Evolutionary conservation across 2,888 invertebrate genomes (phyloP).

Genomic region (Yponomeuta sedellus): DNA sequence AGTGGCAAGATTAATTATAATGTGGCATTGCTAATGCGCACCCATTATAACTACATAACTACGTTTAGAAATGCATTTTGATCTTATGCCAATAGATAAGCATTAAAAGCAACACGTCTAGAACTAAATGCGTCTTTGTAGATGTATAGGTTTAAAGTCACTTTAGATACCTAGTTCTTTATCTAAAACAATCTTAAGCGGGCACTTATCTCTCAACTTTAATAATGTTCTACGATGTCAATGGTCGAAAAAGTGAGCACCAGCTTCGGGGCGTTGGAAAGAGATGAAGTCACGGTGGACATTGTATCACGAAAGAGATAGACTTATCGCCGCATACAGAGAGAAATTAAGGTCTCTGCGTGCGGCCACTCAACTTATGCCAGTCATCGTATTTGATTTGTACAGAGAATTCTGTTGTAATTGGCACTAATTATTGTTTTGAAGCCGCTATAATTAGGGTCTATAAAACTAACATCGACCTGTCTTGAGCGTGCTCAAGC

Average conservation of each 20-base stretch:
- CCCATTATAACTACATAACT: background rate
- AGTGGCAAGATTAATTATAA: constrained; percentile 7
- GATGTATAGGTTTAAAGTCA: constrained; percentile 5
- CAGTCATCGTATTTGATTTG: constrained; percentile 73
- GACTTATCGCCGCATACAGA: constrained; percentile 29
- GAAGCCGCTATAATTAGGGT: constrained; percentile 39
- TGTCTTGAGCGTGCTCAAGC: background rate
- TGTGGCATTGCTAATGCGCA: background rate
- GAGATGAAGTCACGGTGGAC: constrained; percentile 28
- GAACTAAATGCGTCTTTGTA: background rate
- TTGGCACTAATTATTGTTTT: constrained; percentile 71
- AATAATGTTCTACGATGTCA: constrained; percentile 33
- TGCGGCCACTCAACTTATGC: constrained; percentile 65
- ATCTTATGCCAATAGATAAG: background rate
- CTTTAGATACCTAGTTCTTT: constrained; percentile 12
- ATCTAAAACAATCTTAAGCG: constrained; percentile 17
- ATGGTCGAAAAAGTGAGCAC: constrained; percentile 35
- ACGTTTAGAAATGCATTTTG: background rate
- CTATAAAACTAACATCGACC: constrained; percentile 35
- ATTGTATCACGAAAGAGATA: constrained; percentile 35
- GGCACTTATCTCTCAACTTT: constrained; percentile 31
- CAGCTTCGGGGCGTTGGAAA: constrained; percentile 28
- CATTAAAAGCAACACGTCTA: background rate
- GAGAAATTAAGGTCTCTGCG: constrained; percentile 51
- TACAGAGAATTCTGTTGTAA: constrained; percentile 62